Evolutionary conservation across 2,797 vertebrate species (phyloP).

Genomic region (Chaetodon trifasciatus): DNA sequence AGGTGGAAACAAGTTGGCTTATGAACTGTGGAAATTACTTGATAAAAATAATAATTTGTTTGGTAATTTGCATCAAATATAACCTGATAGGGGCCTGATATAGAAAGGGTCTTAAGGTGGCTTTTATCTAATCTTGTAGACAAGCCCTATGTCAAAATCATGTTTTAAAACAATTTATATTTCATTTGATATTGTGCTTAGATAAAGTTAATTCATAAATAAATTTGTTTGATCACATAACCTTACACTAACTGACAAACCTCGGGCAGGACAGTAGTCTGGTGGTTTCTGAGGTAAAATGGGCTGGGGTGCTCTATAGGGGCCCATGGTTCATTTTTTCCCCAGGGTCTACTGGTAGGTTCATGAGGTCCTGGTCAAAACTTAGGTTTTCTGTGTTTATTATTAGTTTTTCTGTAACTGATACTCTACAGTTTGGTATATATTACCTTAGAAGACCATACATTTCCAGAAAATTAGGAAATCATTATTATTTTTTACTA

Average conservation of each 20-base stretch:
- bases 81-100: not conserved
- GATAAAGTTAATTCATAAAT: no score
- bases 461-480: not conserved
- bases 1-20: not conserved
- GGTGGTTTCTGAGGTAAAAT: not conserved
- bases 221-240: not conserved
- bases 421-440: not conserved
- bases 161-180: not conserved
- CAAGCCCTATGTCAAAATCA: not conserved
- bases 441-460: not conserved
- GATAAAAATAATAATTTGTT: not conserved
- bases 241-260: not conserved
- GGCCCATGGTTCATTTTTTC: not conserved
- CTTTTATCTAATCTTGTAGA: not conserved
- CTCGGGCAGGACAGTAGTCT: not conserved
- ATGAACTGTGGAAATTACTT: not conserved
- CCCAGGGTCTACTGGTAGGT: not conserved
- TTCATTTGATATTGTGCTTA: not conserved
- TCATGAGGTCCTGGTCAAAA: not conserved
- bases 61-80: not conserved
- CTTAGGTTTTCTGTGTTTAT: not conserved
- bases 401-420: constrained; percentile 1
- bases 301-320: not conserved
- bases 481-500: not conserved
- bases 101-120: not conserved